These are phyloP conservation scores for Coilia nasus DNA, from an alignment of 2,797 vertebrate genomes.

Conservation along the genomic window DNA sequence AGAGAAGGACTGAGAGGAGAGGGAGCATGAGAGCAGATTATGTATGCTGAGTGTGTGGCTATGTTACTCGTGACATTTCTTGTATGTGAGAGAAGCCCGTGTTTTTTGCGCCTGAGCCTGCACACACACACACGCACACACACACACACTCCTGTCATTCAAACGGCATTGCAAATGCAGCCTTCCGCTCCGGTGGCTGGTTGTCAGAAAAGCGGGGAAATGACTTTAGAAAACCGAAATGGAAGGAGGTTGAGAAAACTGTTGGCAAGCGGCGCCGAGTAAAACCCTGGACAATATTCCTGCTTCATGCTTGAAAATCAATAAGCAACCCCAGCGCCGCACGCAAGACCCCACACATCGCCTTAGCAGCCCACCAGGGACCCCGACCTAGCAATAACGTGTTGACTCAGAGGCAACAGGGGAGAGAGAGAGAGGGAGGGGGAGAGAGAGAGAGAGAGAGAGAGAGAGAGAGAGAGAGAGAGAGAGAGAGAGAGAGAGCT, in stretches of 20 bases:
- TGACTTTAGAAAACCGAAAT: slow-evolving; percentile 48
- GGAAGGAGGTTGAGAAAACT: slow-evolving; percentile 61
- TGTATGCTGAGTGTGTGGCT: slow-evolving; percentile 26
- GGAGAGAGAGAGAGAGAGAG: slow-evolving; percentile 22
- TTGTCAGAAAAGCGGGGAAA: slow-evolving; percentile 45
- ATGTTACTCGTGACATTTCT: slow-evolving; percentile 45
- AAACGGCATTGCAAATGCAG: slow-evolving; percentile 58
- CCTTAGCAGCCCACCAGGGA: slow-evolving; percentile 49
- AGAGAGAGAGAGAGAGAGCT: slow-evolving; percentile 60
- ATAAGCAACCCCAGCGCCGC: slow-evolving; percentile 68
- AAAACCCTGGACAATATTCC: slow-evolving; percentile 68
- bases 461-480: slow-evolving; percentile 42
- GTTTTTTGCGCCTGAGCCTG: slow-evolving; percentile 29
- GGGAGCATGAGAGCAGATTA: slow-evolving; percentile 37
- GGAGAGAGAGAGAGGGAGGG: background rate
- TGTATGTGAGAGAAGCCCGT: slow-evolving; percentile 26
- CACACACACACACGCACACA: slow-evolving; percentile 41
- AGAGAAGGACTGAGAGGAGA: background rate
- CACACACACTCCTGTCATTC: slow-evolving; percentile 57
- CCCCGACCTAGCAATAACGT: slow-evolving; percentile 40
- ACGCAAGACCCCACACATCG: slow-evolving; percentile 74
- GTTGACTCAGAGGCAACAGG: slow-evolving; percentile 20
- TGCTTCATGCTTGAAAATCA: slow-evolving; percentile 70
- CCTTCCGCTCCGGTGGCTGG: slow-evolving; percentile 54
- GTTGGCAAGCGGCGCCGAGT: slow-evolving; percentile 66